Percentiles rank a stretch among this genome's conserved stretches.
Evolutionary conservation across 2,888 invertebrate species (phyloP).

Genomic region (Hypolimnas misippus): DNA sequence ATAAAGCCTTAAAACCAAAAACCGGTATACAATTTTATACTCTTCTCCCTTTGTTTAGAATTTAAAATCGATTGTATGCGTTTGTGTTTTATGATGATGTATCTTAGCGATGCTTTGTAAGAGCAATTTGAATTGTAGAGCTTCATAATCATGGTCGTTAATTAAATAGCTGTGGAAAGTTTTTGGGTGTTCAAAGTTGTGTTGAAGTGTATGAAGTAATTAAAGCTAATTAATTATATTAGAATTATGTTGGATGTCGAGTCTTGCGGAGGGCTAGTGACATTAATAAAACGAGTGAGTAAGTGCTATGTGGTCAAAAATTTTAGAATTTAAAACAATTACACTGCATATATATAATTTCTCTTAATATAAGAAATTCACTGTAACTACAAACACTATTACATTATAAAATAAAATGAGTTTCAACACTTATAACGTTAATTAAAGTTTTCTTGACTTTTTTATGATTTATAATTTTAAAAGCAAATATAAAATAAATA

Average conservation of each 20-base stretch:
- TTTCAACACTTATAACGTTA: too few species aligned
- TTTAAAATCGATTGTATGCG: neutral
- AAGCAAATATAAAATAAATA: too few species aligned
- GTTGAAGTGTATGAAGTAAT: neutral
- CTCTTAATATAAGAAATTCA: too few species aligned
- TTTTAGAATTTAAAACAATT: too few species aligned
- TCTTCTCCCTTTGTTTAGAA: neutral
- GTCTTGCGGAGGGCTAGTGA: neutral
- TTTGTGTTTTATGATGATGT: neutral
- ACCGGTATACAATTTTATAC: neutral
- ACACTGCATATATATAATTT: too few species aligned
- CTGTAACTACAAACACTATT: too few species aligned
- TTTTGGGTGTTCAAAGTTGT: slow-evolving; percentile 9
- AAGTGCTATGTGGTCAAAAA: too few species aligned
- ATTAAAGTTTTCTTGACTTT: too few species aligned
- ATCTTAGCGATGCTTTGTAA: neutral
- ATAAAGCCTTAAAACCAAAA: neutral
- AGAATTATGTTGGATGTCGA: neutral
- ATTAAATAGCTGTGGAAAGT: slow-evolving; percentile 23
- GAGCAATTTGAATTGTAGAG: slow-evolving; percentile 9
- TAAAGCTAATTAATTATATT: slow-evolving; percentile 2
- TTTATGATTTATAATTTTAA: too few species aligned
- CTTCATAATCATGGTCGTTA: slow-evolving; percentile 17
- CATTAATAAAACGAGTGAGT: too few species aligned
- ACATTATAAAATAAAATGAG: too few species aligned